Evolutionary conservation across 2,113 vertebrate genomes (phyloP), one percentile per base, ranked within the genome.

Genomic region (Donacobius atricapilla): DNA sequence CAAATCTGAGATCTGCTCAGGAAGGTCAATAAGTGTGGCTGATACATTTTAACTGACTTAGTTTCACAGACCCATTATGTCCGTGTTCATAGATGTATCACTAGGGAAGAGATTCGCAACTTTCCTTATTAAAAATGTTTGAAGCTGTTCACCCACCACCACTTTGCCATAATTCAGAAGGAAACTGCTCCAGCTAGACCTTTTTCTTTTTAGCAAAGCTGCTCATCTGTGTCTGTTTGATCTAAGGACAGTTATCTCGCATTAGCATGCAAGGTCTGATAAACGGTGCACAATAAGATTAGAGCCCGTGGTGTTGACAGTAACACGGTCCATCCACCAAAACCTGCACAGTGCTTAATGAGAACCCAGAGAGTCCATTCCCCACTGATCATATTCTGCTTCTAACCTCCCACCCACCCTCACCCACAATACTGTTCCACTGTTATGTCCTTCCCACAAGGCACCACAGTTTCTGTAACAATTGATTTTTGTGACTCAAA

Each of bases 71-170:
- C 75, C 7, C 2, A 11, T 87, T 64, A 57, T 53, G 39, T 47
- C 60, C 28, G 6, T 89, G 48, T 28, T 85, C 3, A 0, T 45
- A 58, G n/a, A 76, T 47, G 25, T 45, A 76, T 96, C 5, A 5
- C 81, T 64, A 23, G 40, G n/a, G 73, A 40, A 82, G 65, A 87
- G 35, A 51, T 82, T 82, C 87, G 72, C 70, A 82, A 15, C 51
- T 94, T 94, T 33, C 44, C 40, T 28, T 91, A 71, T 65, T 84
- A 40, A 79, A 89, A 58, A 44, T 57, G 20, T 83, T 90, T 83
- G 70, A 90, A 83, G 58, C 60, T 54, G 18, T 83, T 86, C 0
- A 0, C 51, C 86, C 0, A 0, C 51, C 47, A 51, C 22, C 22
- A 14, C n/a, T 71, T 31, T 33, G 45, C 60, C 5, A 0, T 72